These are phyloP conservation scores for Quadroppia sp. DNA, from an alignment of 2,888 invertebrate species.

Conservation along the genomic window DNA sequence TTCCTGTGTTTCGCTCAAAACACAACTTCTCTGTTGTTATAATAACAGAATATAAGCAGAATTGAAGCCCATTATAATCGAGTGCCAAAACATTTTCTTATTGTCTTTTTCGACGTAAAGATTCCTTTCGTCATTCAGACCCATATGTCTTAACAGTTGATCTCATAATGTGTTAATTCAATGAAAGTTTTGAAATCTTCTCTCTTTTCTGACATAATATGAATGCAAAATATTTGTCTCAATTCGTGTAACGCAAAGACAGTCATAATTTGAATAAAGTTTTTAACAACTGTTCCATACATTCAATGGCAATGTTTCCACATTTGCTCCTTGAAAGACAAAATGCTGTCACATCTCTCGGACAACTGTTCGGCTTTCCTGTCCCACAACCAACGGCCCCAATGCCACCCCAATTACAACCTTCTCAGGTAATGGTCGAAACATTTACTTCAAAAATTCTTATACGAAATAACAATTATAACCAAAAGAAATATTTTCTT, in stretches of 20 bases:
- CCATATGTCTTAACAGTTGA: neutral
- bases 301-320: constrained; percentile 19
- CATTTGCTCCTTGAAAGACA: constrained; percentile 4
- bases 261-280: neutral
- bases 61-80: neutral
- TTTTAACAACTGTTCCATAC: neutral
- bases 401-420: neutral
- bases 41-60: neutral
- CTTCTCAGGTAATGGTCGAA: constrained; percentile 16
- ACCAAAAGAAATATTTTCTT: neutral
- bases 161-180: neutral
- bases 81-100: constrained; percentile 7
- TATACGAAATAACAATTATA: neutral
- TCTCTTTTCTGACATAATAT: no score
- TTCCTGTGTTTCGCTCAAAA: neutral
- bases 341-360: constrained; percentile 27
- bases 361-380: constrained; percentile 21
- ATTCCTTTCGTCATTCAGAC: neutral
- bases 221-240: no score
- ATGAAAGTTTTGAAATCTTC: neutral
- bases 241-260: no score
- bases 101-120: neutral
- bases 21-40: no score
- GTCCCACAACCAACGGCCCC: neutral
- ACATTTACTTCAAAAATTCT: neutral